Base-by-base conservation (phyloP, 2,888 invertebrate species). In the Chromoteleia sp. region DNA sequence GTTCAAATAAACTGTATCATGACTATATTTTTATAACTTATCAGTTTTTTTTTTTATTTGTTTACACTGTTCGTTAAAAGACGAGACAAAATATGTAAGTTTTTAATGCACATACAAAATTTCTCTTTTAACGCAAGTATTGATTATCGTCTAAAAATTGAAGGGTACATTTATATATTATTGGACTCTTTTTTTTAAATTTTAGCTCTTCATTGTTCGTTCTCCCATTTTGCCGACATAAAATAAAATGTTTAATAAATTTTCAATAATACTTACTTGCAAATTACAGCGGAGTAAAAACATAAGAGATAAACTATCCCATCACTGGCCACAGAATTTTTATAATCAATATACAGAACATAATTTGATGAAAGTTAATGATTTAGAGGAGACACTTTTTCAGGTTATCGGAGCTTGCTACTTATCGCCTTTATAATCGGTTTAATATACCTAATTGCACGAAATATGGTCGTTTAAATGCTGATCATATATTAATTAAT, bases 211-310 rank as follows among this genome's bases (percentile, higher is more conserved):
- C 15, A 5, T 15, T 25, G 2, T 25, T 48, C 14, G n/a, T 21
- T 3, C 30, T n/a, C 21, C 30, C 30, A n/a, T 59, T 59, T 41
- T 59, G n/a, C 5, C 8, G 15, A 12, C 43, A 19, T 43, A 7
- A 59, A 59, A 59, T 59, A 43, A 29, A 59, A 43, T 59, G 59
- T 43, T 15, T 29, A 21, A 43, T 43, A 59, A 59, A 43, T 59
- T 59, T 43, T 15, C 19, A 6, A 15, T 43, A 59, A 59, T 43
- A 43, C n/a, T 56, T 56, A n/a, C 19, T 14, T 12, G 8, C 30
- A 15, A 14, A 29, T 14, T 15, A 14, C 29, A 8, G 48, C 10
- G 21, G 29, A 43, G 12, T 10, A 19, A 10, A 43, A 43, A 43
- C 43, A 43, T 8, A 43, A 43, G 10, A 43, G 43, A 43, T 43